These are phyloP conservation scores for Hephaestus fuliginosus DNA, from an alignment of 2,797 vertebrate genomes.

Conservation along the genomic window DNA sequence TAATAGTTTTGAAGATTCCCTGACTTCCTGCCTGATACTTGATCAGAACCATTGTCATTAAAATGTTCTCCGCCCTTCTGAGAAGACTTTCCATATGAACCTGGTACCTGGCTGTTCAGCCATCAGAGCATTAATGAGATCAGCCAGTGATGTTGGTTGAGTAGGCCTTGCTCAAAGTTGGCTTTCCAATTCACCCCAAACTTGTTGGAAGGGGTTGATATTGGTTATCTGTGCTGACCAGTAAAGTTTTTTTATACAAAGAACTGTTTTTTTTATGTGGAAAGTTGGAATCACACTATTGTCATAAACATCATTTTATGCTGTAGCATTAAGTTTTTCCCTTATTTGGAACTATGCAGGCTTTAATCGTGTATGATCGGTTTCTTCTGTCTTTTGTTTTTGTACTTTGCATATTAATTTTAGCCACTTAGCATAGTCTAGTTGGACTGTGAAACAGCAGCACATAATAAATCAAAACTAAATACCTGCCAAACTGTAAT, in stretches of 20 bases:
- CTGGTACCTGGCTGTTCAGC: neutral
- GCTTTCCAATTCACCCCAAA: neutral
- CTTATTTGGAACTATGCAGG: neutral
- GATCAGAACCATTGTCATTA: neutral
- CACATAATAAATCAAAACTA: neutral
- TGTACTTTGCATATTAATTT: neutral
- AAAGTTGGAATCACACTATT: neutral
- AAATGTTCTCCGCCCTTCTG: no score
- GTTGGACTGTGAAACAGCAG: neutral
- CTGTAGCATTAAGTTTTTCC: neutral
- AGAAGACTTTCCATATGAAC: neutral
- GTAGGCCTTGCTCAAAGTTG: no score
- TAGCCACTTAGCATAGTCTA: neutral
- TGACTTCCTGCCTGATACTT: no score
- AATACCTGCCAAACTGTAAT: slow-evolving; percentile 16
- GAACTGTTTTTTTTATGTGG: neutral
- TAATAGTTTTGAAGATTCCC: neutral
- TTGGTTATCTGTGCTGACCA: neutral
- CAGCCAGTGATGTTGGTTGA: no score
- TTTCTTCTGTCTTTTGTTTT: neutral
- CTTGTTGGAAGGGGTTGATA: neutral
- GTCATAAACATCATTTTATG: neutral
- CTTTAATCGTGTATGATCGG: neutral
- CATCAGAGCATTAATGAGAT: neutral
- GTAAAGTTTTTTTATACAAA: neutral